Evolutionary conservation across 1,140 invertebrate species (phyloP).

Genomic region (Mylabris phalerata): DNA sequence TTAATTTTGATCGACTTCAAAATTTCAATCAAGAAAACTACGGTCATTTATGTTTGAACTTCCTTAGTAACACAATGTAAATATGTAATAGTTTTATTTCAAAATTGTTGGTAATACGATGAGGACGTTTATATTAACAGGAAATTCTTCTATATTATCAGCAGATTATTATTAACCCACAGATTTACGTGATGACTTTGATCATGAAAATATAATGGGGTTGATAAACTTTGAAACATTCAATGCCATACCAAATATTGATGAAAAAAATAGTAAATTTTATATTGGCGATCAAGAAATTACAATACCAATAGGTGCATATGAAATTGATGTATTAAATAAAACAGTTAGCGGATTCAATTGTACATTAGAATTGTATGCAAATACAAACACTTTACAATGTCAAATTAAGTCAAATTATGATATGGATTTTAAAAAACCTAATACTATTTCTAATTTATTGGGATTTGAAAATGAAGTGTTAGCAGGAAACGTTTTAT

Average conservation of each 20-base stretch:
- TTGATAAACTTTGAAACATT: conserved; percentile 16
- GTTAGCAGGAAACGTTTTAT: neutral
- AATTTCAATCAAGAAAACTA: too few relatives aligned
- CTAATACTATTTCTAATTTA: conserved; percentile 14
- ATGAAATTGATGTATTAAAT: too few relatives aligned
- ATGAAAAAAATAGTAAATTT: conserved; percentile 11
- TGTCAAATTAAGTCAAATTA: conserved; percentile 10
- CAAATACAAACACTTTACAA: too few relatives aligned
- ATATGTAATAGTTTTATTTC: too few relatives aligned
- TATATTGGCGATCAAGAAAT: conserved; percentile 4
- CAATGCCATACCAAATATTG: conserved; percentile 19
- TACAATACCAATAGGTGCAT: neutral
- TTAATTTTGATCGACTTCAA: too few relatives aligned
- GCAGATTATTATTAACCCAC: too few relatives aligned
- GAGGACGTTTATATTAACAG: too few relatives aligned
- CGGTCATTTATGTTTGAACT: too few relatives aligned
- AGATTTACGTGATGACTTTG: conserved; percentile 28
- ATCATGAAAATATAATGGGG: conserved; percentile 31
- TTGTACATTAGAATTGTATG: neutral
- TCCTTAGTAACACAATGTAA: too few relatives aligned
- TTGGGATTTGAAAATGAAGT: neutral
- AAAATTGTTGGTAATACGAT: too few relatives aligned
- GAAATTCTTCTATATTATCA: too few relatives aligned
- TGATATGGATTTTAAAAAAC: conserved; percentile 20
- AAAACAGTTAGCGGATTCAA: too few relatives aligned